These are phyloP conservation scores for Nasonia giraulti DNA, from an alignment of 1,140 invertebrate species.

Conservation along the genomic window DNA sequence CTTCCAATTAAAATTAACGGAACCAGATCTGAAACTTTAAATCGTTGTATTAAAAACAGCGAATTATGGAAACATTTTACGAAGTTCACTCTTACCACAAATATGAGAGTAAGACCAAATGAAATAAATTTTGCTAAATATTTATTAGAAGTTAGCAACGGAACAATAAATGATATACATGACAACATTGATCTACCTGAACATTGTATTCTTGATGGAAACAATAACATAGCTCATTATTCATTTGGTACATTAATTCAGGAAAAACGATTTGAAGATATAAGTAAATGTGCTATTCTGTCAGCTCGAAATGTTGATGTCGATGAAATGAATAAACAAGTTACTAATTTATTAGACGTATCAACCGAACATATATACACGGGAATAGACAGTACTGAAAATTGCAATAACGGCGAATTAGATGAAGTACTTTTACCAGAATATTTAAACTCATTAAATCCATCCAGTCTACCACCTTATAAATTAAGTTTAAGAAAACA, in stretches of 20 bases:
- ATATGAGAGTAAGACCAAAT: constrained; percentile 27
- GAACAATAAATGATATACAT: constrained; percentile 5
- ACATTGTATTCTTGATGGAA: background rate
- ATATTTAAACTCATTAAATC: too few species aligned
- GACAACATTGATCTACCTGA: constrained; percentile 9
- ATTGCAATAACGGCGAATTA: too few species aligned
- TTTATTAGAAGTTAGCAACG: background rate
- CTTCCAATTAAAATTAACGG: constrained; percentile 49
- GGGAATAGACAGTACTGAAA: too few species aligned
- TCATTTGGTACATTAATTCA: background rate
- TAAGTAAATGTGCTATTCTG: background rate
- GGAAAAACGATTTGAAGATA: constrained; percentile 10
- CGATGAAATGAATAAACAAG: background rate
- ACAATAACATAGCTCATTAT: background rate
- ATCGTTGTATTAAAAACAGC: constrained; percentile 51
- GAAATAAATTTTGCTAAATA: background rate
- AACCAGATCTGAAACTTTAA: constrained; percentile 50
- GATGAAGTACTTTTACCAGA: background rate
- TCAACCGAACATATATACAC: background rate
- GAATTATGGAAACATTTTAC: constrained; percentile 43
- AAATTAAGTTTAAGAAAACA: background rate
- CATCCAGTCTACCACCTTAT: too few species aligned
- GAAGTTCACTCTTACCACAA: constrained; percentile 34
- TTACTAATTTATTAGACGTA: background rate
- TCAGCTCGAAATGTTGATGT: too few species aligned